phyloP scores from a whole-genome alignment of 1,140 invertebrate genomes.

The Philaenus spumarius region DNA sequence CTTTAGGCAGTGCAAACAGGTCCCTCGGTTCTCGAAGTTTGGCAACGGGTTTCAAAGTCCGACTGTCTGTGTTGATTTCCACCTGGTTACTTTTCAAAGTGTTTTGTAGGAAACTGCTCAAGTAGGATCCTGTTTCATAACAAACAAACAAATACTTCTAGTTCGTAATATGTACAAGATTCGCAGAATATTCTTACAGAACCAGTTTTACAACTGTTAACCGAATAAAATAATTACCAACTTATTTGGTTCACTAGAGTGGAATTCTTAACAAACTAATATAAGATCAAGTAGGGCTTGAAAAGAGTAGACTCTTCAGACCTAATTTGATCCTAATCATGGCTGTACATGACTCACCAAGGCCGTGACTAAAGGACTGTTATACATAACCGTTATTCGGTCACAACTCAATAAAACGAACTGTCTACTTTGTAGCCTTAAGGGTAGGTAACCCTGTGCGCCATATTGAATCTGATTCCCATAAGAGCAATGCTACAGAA shows the following conservation, averaged over 20 bases:
- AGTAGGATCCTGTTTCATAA: conserved; percentile 42
- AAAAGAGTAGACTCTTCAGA: neutral
- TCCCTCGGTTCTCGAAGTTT: conserved; percentile 59
- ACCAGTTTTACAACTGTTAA: too few relatives aligned
- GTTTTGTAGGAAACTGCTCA: conserved; percentile 48
- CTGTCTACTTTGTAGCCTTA: too few relatives aligned
- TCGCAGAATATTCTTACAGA: too few relatives aligned
- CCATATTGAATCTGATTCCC: too few relatives aligned
- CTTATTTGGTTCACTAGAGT: neutral
- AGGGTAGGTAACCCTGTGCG: too few relatives aligned
- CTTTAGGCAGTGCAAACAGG: conserved; percentile 57
- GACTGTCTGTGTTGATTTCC: conserved; percentile 56
- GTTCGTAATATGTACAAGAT: neutral
- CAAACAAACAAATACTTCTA: conserved; percentile 3
- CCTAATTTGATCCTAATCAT: too few relatives aligned
- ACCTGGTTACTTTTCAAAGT: conserved; percentile 56
- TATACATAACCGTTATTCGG: too few relatives aligned
- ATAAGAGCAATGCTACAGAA: too few relatives aligned
- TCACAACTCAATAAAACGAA: too few relatives aligned
- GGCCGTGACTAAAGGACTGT: too few relatives aligned
- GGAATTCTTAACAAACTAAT: neutral
- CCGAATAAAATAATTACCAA: too few relatives aligned
- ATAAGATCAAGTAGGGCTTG: neutral
- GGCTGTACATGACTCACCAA: too few relatives aligned
- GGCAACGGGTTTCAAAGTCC: conserved; percentile 50